Base-by-base conservation (phyloP, 2,888 invertebrate genomes). In the Cyrtodaria siliqua region DNA sequence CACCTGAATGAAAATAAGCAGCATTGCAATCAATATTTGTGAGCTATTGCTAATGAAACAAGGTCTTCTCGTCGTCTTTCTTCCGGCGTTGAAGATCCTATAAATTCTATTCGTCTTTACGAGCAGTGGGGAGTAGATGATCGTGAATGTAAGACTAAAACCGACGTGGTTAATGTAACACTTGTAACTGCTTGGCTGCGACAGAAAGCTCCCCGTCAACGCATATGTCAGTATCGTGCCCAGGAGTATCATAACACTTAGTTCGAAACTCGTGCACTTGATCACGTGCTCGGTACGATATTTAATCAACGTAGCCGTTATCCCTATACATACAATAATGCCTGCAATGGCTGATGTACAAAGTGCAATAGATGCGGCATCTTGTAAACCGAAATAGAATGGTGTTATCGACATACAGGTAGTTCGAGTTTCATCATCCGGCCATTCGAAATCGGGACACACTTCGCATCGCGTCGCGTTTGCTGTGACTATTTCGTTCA, bases 41-140 rank as follows among this genome's bases (percentile, higher is more conserved):
- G 88, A 86, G n/a, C 84, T 59, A 2, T 89, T 85, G 40, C 88
- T 89, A 61, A 88, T 90, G 55, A 87, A 86, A 6, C 71, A 57
- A 0, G 91, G 91, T 26, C 83, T 73, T n/a, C 75, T 77, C 2
- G 80, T 86, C 0, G 89, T 86, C 42, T 86, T 76, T 40, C 80
- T 73, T 0, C 90, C 88, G 1, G 86, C 80, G 23, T 80, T 80
- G 71, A 91, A 91, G 44, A 91, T 90, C 16, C 90, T 79, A 80
- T 89, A 90, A 23, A 92, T 91, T 23, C 92, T 74, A 56, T 91
- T 91, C 6, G 91, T 91, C 64, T 89, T 85, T 26, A 90, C 87
- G 23, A 91, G 77, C 18, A 92, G 76, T 0, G 91, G 87, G 1
- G 90, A 88, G 67, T 92, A 91, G 18, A 89, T 86, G 40, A 89